A percentile compares a stretch with the other conserved stretches of the same genome.
Evolutionary conservation across 2,113 vertebrate genomes (phyloP).

Genomic region (Percopsis transmontana): DNA sequence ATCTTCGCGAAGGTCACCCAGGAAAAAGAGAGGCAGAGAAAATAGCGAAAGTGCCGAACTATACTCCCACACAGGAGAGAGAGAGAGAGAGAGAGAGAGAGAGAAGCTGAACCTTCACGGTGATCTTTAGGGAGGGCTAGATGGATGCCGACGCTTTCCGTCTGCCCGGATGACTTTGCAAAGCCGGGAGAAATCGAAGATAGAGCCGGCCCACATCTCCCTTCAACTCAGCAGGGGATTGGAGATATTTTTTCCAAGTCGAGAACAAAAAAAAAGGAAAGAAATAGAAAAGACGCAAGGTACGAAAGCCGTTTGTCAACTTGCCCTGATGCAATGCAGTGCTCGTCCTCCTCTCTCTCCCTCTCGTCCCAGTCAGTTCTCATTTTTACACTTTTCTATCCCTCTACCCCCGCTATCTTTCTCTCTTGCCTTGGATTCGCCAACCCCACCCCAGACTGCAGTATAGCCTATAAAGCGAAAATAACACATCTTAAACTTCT

Average conservation of each 20-base stretch:
- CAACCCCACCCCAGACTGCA: not conserved
- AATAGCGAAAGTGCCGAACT: constrained; percentile 27
- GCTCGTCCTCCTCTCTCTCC: constrained; percentile 14
- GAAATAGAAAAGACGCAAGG: constrained; percentile 17
- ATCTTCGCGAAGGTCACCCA: constrained; percentile 67
- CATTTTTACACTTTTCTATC: not conserved
- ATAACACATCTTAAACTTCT: not conserved
- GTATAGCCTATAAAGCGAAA: no score
- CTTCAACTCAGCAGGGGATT: constrained; percentile 58
- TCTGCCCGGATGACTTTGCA: constrained; percentile 71
- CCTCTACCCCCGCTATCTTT: not conserved
- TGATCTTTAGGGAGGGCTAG: constrained; percentile 43
- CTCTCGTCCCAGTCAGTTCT: constrained; percentile 19
- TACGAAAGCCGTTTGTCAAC: constrained; percentile 42
- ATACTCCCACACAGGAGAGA: constrained; percentile 2
- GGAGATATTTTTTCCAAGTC: constrained; percentile 36
- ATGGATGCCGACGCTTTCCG: constrained; percentile 26
- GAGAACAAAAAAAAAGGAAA: constrained; percentile 29
- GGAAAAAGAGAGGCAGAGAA: constrained; percentile 25
- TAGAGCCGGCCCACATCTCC: constrained; percentile 54
- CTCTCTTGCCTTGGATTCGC: not conserved
- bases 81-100: not conserved
- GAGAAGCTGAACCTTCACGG: constrained; percentile 37
- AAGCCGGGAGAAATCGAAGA: constrained; percentile 52
- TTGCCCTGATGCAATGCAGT: constrained; percentile 58